These are phyloP conservation scores for Pogonus chalceus DNA, from an alignment of 1,140 invertebrate genomes.

Conservation along the genomic window DNA sequence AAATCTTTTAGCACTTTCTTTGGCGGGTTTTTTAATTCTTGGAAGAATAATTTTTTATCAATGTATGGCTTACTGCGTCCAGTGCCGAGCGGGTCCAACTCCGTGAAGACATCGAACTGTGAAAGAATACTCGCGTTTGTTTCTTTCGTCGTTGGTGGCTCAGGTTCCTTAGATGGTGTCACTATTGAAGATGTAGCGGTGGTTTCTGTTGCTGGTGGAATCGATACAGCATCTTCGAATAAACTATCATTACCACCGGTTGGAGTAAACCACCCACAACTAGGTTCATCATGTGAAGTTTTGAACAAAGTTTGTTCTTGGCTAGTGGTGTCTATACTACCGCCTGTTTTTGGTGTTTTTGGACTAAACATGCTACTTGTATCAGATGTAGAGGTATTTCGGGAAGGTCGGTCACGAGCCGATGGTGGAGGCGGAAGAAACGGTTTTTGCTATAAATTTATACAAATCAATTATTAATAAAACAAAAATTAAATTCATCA, in stretches of 20 bases:
- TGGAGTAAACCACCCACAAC: slow-evolving; percentile 32
- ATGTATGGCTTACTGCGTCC: slow-evolving; percentile 82
- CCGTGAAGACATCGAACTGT: slow-evolving; percentile 71
- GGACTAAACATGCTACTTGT: slow-evolving; percentile 29
- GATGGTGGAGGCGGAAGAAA: slow-evolving; percentile 57
- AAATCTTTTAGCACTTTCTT: slow-evolving; percentile 83
- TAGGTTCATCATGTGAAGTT: slow-evolving; percentile 29
- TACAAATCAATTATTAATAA: neutral
- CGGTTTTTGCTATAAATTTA: slow-evolving; percentile 34
- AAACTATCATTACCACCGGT: slow-evolving; percentile 22
- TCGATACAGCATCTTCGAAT: slow-evolving; percentile 21
- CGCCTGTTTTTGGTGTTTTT: slow-evolving; percentile 26
- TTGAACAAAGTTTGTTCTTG: neutral
- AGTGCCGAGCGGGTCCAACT: slow-evolving; percentile 83
- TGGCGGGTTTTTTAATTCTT: slow-evolving; percentile 84
- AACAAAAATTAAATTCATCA: neutral
- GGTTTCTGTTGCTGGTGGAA: slow-evolving; percentile 11
- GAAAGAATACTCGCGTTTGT: slow-evolving; percentile 32
- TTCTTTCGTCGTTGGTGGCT: slow-evolving; percentile 21
- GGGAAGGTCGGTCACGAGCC: slow-evolving; percentile 29
- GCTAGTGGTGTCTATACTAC: slow-evolving; percentile 16
- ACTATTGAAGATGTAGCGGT: neutral
- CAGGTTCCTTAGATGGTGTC: neutral
- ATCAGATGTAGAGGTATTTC: slow-evolving; percentile 28
- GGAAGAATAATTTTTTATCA: slow-evolving; percentile 92